Conservation (phyloP, 2,797 vertebrate species). For the Spheniscus humboldti region DNA sequence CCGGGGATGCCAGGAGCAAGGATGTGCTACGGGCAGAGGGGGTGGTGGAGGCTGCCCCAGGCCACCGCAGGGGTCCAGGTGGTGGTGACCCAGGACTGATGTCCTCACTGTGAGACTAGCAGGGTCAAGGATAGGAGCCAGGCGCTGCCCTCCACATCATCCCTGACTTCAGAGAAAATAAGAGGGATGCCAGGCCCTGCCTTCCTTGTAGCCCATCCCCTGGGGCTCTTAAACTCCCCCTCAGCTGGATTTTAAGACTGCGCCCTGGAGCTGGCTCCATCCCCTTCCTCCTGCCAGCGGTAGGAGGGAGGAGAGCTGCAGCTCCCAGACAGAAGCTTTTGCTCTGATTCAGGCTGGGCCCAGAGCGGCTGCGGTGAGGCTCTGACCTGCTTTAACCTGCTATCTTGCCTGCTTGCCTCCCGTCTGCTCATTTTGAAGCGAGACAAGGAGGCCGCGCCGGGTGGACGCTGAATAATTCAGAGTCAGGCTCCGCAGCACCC, state of each 20-base stretch:
- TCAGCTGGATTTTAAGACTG: background rate
- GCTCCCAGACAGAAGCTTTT: background rate
- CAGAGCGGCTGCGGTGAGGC: background rate
- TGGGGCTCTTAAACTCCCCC: background rate
- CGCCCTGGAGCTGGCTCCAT: background rate
- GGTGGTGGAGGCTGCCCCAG: fast-evolving
- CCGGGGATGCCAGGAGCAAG: background rate
- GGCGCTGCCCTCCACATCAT: background rate
- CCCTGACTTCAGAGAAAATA: background rate
- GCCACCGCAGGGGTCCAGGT: fast-evolving
- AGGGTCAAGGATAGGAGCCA: background rate
- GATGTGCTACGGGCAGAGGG: fast-evolving
- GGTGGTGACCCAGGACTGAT: background rate
- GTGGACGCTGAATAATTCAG: conserved; percentile 80
- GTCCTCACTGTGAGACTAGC: background rate
- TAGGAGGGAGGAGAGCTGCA: background rate
- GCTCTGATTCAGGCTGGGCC: background rate
- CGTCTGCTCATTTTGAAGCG: background rate
- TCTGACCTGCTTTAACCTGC: conserved; percentile 45
- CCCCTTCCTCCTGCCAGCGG: fast-evolving
- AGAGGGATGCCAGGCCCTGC: background rate
- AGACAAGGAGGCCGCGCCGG: conserved; percentile 64
- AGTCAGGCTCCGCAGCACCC: background rate
- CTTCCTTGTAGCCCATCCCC: background rate
- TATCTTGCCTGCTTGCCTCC: background rate